Evolutionary conservation across 2,888 invertebrate species (phyloP), one percentile per base, ranked within the genome.

Genomic region (Bhutanitis thaidina): DNA sequence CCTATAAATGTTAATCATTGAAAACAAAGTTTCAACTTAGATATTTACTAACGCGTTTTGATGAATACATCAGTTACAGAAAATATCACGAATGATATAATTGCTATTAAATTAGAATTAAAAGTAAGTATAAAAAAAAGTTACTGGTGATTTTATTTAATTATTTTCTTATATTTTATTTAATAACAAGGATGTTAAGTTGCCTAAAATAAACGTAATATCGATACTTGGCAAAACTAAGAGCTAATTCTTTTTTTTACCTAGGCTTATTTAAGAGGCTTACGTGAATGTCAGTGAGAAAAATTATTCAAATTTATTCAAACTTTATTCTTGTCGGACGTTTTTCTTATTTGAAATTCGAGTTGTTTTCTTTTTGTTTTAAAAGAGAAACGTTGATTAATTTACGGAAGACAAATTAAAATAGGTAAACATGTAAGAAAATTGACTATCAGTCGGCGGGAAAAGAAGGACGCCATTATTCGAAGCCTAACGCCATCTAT

Each of bases 401-500:
- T 53, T 54, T 55, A 60, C 54, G 51, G 41, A 43, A 56, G 62
- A 51, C 45, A 54, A 68, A 67, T 69, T 63, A 63, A 57, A 64
- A 50, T 44, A 70, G 64, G 54, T 41, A 40, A 58, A 62, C 52
- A 57, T 54, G 55, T 60, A 55, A 56, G 53, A 62, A 59, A 51
- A 61, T 59, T 60, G 59, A 52, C 57, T 32, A 53, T 53, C 61
- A 62, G 65, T 67, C 62, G 57, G 59, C 55, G 62, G 67, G 56
- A 59, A 64, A 59, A 58, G 62, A 64, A 73, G 73, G 72, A 45
- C 69, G 70, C 71, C 67, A 80, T 84, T 82, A 81, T 61, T 70
- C 66, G 73, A 62, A 76, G 71, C 75, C 77, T 81, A 88, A 81
- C 88, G 88, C 88, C 88, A 88, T 88, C 88, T 88, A 87, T 85